Percentiles rank a stretch among this genome's conserved stretches.
Evolutionary conservation across 2,113 vertebrate species (phyloP).

Genomic region (Nothobranchius kuhntae): DNA sequence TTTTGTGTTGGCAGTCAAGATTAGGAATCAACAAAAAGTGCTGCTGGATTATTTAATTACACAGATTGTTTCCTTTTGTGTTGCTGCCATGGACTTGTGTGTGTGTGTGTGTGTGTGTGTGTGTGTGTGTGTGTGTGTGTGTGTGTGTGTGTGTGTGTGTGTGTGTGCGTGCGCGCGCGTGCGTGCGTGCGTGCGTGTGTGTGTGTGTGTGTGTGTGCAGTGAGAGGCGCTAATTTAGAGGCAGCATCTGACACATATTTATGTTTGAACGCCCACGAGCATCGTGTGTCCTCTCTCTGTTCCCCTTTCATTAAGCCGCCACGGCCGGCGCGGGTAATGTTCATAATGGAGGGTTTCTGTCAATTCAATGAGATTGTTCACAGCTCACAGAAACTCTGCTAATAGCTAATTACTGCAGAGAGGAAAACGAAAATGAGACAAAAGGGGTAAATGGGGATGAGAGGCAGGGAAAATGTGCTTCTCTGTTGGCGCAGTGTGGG

Average conservation of each 20-base stretch:
- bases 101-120: slow-evolving; percentile 15
- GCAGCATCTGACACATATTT: slow-evolving; percentile 34
- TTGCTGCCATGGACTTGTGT: slow-evolving; percentile 6
- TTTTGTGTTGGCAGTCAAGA: slow-evolving; percentile 12
- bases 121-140: neutral
- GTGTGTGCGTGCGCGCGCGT: slow-evolving; percentile 6
- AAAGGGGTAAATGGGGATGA: slow-evolving; percentile 13
- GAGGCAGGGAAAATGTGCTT: slow-evolving; percentile 23
- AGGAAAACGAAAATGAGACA: neutral
- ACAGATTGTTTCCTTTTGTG: slow-evolving; percentile 32
- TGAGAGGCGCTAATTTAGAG: slow-evolving; percentile 29
- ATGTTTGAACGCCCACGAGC: slow-evolving; percentile 43
- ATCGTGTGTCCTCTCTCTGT: slow-evolving; percentile 28
- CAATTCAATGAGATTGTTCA: slow-evolving; percentile 58
- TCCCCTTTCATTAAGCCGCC: slow-evolving; percentile 46
- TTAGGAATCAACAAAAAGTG: slow-evolving; percentile 53
- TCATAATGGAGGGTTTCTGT: slow-evolving; percentile 62
- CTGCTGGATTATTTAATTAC: slow-evolving; percentile 59
- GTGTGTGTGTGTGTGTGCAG: slow-evolving; percentile 15
- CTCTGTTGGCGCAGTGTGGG: slow-evolving; percentile 7
- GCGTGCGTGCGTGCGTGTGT: slow-evolving; percentile 7
- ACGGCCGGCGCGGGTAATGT: slow-evolving; percentile 30
- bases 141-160: slow-evolving; percentile 21
- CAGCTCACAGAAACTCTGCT: slow-evolving; percentile 60
- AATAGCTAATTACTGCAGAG: slow-evolving; percentile 58